phyloP scores from a whole-genome alignment of 2,797 vertebrate genomes.

The Mus minutoides region DNA sequence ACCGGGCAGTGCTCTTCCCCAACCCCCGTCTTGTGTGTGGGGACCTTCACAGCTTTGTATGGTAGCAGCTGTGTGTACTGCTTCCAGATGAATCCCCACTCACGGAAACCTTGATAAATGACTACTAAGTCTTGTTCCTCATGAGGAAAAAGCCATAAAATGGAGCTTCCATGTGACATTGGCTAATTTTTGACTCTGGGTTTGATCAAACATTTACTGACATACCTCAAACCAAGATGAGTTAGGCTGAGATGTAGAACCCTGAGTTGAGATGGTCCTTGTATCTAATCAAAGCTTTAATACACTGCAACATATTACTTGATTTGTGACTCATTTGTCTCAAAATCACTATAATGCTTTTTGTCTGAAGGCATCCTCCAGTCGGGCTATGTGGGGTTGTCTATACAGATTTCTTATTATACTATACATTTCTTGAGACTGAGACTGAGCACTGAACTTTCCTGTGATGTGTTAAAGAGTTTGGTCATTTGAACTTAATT shows the following conservation, averaged over 20 bases:
- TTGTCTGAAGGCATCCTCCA: not conserved
- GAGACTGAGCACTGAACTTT: not conserved
- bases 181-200: not conserved
- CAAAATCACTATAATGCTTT: not conserved
- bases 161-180: not conserved
- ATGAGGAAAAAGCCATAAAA: constrained; percentile 27
- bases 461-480: not conserved
- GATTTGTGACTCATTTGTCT: not conserved
- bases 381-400: not conserved
- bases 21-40: no score
- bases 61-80: not conserved
- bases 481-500: not conserved
- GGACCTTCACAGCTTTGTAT: not conserved
- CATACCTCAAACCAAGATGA: constrained; percentile 46
- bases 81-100: not conserved
- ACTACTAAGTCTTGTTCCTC: not conserved
- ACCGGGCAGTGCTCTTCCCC: no score
- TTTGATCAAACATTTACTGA: constrained; percentile 24
- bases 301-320: not conserved
- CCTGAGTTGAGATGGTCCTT: constrained; percentile 1
- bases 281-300: constrained; percentile 14
- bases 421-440: not conserved
- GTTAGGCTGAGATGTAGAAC: not conserved
- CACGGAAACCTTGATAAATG: not conserved
- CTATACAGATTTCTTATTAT: not conserved